These are phyloP conservation scores for Phymatocera aterrima DNA, from an alignment of 2,888 invertebrate species.

Conservation along the genomic window DNA sequence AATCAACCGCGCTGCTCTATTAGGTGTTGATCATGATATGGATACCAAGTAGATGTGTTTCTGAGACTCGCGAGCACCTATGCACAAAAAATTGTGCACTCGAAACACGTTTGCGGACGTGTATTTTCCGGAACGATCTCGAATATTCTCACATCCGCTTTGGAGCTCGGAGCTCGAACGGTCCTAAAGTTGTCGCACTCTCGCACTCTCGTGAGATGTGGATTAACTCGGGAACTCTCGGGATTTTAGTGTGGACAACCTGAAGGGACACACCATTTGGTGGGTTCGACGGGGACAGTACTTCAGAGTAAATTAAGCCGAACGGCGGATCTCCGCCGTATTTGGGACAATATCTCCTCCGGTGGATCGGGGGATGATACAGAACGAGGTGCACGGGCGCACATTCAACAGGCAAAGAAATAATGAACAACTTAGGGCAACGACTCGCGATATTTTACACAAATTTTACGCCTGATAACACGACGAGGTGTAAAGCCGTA, in stretches of 20 bases:
- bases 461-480: slow-evolving; percentile 34
- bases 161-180: no score
- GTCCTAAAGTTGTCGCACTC: no score
- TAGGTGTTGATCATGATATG: no score
- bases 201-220: no score
- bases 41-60: no score
- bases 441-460: slow-evolving; percentile 24
- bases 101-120: no score
- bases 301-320: slow-evolving; percentile 29
- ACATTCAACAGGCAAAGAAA: slow-evolving; percentile 33
- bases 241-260: neutral
- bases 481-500: neutral
- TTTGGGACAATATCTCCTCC: slow-evolving; percentile 9
- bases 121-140: no score
- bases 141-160: no score
- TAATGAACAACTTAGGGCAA: slow-evolving; percentile 22
- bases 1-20: no score
- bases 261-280: slow-evolving; percentile 29
- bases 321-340: slow-evolving; percentile 1
- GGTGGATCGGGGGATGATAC: slow-evolving; percentile 1
- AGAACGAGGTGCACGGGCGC: neutral
- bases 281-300: slow-evolving; percentile 12
- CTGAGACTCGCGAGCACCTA: no score
- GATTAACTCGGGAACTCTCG: neutral
- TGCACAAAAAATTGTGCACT: no score